phyloP scores from a whole-genome alignment of 1,140 invertebrate species.

The Galleria mellonella region DNA sequence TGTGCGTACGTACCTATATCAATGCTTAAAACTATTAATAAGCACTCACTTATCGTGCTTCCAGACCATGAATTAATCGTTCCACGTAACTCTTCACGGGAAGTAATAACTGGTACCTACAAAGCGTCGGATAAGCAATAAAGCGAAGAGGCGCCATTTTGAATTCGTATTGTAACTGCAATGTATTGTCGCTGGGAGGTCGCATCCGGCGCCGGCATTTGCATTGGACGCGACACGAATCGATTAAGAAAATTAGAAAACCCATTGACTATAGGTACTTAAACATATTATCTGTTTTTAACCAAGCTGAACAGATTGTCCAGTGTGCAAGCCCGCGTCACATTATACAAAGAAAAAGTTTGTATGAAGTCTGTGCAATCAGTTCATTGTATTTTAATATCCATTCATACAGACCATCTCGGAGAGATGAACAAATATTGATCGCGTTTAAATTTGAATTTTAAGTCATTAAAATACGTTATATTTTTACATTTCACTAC shows the following conservation, averaged over 20 bases:
- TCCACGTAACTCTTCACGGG: conserved; percentile 42
- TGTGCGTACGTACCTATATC: no score
- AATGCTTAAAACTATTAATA: no score
- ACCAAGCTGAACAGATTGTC: no score
- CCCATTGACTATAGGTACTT: conserved; percentile 22
- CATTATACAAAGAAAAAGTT: no score
- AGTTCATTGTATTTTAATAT: no score
- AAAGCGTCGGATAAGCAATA: conserved; percentile 40
- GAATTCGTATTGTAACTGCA: conserved; percentile 57
- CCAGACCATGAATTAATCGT: conserved; percentile 25
- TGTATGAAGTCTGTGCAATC: no score
- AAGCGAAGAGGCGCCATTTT: conserved; percentile 60
- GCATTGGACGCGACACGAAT: conserved; percentile 63
- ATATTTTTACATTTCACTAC: no score
- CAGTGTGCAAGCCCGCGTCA: no score
- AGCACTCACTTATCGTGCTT: background rate
- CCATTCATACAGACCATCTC: no score
- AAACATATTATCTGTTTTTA: background rate
- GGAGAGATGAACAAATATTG: no score
- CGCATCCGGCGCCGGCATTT: conserved; percentile 69
- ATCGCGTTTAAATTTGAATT: no score
- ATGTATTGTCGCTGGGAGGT: conserved; percentile 61
- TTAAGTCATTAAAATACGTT: no score
- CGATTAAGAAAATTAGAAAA: conserved; percentile 26
- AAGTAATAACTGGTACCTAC: conserved; percentile 56